phyloP scores from a whole-genome alignment of 2,113 vertebrate species.

The Gadus macrocephalus region DNA sequence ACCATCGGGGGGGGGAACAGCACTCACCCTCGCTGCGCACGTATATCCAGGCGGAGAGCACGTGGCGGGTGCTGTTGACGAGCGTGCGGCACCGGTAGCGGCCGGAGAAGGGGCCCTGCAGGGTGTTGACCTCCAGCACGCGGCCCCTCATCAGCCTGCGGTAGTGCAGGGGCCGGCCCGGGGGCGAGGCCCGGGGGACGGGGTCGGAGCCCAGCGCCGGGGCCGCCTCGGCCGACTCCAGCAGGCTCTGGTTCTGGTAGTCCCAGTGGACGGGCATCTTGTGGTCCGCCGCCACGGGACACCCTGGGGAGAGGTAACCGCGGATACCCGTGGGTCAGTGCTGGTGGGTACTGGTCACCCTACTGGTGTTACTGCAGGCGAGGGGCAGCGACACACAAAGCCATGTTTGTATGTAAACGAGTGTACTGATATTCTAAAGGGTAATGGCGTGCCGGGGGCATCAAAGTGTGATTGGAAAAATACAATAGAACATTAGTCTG shows the following conservation, averaged over 20 bases:
- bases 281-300: constrained; percentile 66
- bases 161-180: constrained; percentile 51
- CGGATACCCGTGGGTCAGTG: not conserved
- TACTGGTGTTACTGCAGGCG: too few relatives aligned
- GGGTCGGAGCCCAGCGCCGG: not conserved
- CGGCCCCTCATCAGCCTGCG: constrained; percentile 67
- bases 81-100: constrained; percentile 69
- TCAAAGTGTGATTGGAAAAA: too few relatives aligned
- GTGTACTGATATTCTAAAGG: too few relatives aligned
- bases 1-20: too few relatives aligned
- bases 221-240: constrained; percentile 32
- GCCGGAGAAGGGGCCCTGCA: constrained; percentile 64
- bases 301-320: constrained; percentile 46
- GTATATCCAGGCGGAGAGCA: constrained; percentile 73
- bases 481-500: too few relatives aligned
- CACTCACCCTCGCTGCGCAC: constrained; percentile 73
- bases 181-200: not conserved
- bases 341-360: too few relatives aligned
- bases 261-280: constrained; percentile 71
- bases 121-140: constrained; percentile 77
- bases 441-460: too few relatives aligned
- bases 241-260: constrained; percentile 66
- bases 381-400: too few relatives aligned
- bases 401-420: too few relatives aligned
- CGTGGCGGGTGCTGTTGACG: constrained; percentile 49